Base-by-base conservation (phyloP, 64 coral and sea anemone genomes). In the Montipora sp. region DNA sequence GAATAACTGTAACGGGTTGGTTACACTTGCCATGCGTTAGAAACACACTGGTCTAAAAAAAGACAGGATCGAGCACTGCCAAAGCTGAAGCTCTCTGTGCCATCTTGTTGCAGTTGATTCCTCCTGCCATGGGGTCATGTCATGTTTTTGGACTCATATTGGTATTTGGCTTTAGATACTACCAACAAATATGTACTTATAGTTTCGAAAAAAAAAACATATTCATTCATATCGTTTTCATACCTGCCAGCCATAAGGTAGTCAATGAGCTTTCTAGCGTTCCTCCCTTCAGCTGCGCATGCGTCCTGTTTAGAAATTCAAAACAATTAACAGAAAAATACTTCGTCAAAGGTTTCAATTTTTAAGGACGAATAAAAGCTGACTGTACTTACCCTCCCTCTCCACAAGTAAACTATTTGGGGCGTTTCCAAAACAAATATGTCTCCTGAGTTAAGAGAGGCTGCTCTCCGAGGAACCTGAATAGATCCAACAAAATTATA, bases 401-500 rank as follows among this genome's bases (percentile, higher is more conserved):
- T 83, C 95, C 95, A 98, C 49, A 98, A 47, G 78, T 92, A 98
- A 57, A 72, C 91, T 4, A 89, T 81, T 15, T 24, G 11, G 48
- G 83, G 19, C 45, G 95, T 98, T 83, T 98, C 95, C 45, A 98
- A 20, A 0, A 98, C 90, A 65, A 98, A 94, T 74, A 98, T 93
- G 55, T 98, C 95, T 18, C 95, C 95, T 55, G 95, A 98, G 70
- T 98, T 98, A 19, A 98, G 75, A 19, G 92, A 94, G 10, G 95
- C 92, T 46, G 92, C 95, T 89, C 95, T 79, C 48, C 95, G 82
- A 50, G 92, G 89, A 21, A 98, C 95, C 95, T 98, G 48, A 12
- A 87, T 6, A 78, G 2, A 36, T 36, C 36, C 36, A 36, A 36
- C 36, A 36, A 36, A 36, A 36, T 36, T 36, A 36, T 36, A 36